Evolutionary conservation across 2,888 invertebrate genomes (phyloP).

Genomic region (Eudasyphora cyanicolor): DNA sequence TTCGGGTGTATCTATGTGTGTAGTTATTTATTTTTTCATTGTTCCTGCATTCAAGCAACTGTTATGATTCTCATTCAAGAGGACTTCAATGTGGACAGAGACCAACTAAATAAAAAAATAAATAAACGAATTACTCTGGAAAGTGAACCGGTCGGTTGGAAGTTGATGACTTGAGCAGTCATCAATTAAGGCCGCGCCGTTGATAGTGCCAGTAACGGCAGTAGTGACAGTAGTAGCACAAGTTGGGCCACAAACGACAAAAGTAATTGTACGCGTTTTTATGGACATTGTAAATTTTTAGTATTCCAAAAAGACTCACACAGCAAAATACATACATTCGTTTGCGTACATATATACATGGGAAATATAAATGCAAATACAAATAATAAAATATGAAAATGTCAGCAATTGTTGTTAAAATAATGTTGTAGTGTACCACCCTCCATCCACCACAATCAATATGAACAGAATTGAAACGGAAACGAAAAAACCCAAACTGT

Average conservation of each 20-base stretch:
- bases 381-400: constrained; percentile 35
- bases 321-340: neutral
- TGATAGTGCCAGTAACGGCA: neutral
- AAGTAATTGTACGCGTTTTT: constrained; percentile 8
- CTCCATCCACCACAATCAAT: neutral
- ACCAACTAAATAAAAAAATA: neutral
- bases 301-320: neutral
- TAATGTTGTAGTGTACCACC: constrained; percentile 29
- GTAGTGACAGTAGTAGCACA: neutral
- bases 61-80: neutral
- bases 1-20: too few relatives aligned
- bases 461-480: constrained; percentile 20
- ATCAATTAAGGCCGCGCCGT: neutral
- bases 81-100: neutral
- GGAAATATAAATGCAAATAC: too few relatives aligned
- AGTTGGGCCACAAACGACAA: neutral
- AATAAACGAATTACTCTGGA: neutral
- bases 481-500: neutral
- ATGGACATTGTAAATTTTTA: constrained; percentile 5
- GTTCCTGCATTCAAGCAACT: neutral
- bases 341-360: neutral
- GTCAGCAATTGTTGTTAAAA: constrained; percentile 33
- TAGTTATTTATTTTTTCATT: too few relatives aligned
- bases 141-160: neutral
- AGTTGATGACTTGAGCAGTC: constrained; percentile 14